Evolutionary conservation across 2,797 vertebrate species (phyloP).

Genomic region (Phoxinus dragarum): DNA sequence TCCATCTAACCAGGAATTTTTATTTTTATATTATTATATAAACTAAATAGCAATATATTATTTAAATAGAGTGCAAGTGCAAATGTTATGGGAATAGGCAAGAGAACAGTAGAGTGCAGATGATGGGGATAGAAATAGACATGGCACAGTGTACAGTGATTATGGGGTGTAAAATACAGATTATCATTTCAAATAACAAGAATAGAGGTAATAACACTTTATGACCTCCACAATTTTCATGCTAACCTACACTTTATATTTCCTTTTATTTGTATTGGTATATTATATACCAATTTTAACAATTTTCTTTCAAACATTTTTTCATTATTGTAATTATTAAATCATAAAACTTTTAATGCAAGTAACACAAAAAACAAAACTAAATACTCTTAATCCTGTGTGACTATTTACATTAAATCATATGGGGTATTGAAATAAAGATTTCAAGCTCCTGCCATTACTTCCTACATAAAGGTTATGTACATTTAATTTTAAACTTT

Average conservation of each 20-base stretch:
- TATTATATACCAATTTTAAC: background rate
- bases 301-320: background rate
- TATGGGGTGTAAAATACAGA: background rate
- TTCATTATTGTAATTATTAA: background rate
- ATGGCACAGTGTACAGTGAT: background rate
- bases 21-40: too few species aligned
- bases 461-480: background rate
- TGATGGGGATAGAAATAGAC: background rate
- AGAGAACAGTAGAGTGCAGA: slow-evolving; percentile 2
- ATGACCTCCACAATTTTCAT: background rate
- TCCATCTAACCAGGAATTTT: background rate
- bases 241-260: background rate
- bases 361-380: background rate
- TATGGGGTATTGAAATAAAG: background rate
- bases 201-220: slow-evolving; percentile 8
- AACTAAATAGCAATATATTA: background rate
- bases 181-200: slow-evolving; percentile 10
- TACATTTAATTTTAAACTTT: background rate
- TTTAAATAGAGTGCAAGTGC: slow-evolving; percentile 1
- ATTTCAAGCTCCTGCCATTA: background rate
- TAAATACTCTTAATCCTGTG: background rate
- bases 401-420: background rate
- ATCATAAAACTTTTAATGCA: background rate
- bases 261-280: background rate
- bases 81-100: background rate